phyloP scores from a whole-genome alignment of 2,888 invertebrate species.

The Apantesis nais region DNA sequence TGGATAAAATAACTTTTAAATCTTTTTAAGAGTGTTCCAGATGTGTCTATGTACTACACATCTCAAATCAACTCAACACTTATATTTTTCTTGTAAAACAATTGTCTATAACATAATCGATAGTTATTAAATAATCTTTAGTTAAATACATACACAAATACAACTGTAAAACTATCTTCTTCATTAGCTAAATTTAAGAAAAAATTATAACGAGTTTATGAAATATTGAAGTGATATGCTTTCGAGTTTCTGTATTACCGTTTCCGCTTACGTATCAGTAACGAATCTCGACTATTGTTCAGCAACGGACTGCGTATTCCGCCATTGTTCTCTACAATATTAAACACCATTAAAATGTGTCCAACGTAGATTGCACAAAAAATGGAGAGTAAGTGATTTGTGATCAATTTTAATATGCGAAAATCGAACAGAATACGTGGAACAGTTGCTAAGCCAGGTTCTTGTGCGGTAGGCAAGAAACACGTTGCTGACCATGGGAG shows the following conservation, averaged over 20 bases:
- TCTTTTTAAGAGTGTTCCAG: no score
- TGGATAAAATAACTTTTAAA: no score
- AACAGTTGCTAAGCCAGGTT: background rate
- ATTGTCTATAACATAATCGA: no score
- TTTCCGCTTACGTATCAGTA: conserved; percentile 52
- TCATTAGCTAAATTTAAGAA: no score
- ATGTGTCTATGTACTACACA: no score
- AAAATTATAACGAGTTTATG: background rate
- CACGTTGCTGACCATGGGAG: no score
- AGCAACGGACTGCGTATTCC: conserved; percentile 30
- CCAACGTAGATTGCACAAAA: conserved; percentile 18
- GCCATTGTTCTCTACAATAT: conserved; percentile 38
- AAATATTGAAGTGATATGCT: conserved; percentile 1
- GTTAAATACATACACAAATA: no score
- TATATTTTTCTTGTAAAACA: no score
- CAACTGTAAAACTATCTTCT: no score
- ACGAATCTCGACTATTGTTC: conserved; percentile 60
- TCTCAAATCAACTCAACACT: no score
- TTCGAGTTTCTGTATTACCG: conserved; percentile 40
- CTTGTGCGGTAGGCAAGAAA: no score
- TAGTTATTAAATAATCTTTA: no score
- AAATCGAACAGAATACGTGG: background rate
- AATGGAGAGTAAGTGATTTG: conserved; percentile 9
- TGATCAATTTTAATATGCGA: conserved; percentile 4
- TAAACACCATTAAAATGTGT: conserved; percentile 45